Conservation (phyloP, 92 coral and sea anemone genomes). For the Metridium senile region DNA sequence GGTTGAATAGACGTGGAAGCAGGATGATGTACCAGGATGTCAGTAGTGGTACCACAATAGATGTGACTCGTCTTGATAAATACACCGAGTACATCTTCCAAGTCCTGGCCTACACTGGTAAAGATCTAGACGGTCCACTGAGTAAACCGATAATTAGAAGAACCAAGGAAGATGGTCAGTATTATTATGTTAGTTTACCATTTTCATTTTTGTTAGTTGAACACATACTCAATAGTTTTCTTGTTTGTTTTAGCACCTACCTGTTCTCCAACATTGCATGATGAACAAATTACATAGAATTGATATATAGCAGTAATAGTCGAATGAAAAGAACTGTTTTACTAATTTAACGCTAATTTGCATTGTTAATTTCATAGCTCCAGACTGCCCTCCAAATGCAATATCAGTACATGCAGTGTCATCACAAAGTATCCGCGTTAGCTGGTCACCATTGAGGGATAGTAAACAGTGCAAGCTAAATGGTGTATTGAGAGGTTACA, state of each 20-base stretch:
- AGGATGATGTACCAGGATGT: not conserved
- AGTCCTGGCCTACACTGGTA: constrained; percentile 22
- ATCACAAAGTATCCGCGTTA: too few relatives aligned
- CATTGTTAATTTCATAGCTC: not conserved
- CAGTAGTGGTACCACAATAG: not conserved
- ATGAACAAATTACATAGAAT: too few relatives aligned
- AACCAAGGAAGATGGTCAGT: constrained; percentile 32
- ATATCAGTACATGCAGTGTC: too few relatives aligned
- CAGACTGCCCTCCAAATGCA: constrained; percentile 1
- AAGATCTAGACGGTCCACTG: constrained; percentile 25
- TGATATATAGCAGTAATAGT: not conserved
- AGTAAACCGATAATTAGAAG: constrained; percentile 11
- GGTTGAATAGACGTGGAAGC: not conserved
- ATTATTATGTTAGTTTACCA: not conserved
- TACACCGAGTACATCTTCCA: constrained; percentile 36
- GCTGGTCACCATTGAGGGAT: too few relatives aligned
- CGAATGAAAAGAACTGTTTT: not conserved
- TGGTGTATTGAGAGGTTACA: too few relatives aligned
- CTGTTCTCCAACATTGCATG: too few relatives aligned
- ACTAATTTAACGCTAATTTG: constrained; percentile 7
- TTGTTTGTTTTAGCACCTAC: not conserved
- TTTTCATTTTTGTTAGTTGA: not conserved
- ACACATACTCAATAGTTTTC: not conserved
- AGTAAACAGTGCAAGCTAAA: too few relatives aligned
- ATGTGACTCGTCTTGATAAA: constrained; percentile 17